Evolutionary conservation across 2,113 vertebrate species (phyloP).

Genomic region (Felis chaus): DNA sequence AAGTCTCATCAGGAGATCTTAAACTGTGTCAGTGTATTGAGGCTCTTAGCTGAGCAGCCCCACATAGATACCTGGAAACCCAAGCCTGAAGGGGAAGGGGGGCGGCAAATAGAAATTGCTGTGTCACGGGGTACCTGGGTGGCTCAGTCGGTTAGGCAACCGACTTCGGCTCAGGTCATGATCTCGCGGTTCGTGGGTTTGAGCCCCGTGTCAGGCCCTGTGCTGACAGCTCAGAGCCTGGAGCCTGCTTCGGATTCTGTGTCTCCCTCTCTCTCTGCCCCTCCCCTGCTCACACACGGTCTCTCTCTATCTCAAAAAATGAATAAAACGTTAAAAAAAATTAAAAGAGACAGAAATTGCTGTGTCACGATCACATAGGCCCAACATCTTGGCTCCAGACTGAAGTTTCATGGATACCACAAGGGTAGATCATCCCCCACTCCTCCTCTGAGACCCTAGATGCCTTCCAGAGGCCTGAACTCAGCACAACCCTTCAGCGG

Average conservation of each 20-base stretch:
- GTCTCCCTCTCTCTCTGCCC: too few species aligned
- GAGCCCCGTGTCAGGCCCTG: too few species aligned
- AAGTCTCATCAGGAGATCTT: neutral
- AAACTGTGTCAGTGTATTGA: constrained; percentile 60
- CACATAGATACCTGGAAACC: constrained; percentile 28
- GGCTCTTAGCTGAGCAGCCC: constrained; percentile 50
- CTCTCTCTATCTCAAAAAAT: too few species aligned
- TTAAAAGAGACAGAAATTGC: too few species aligned
- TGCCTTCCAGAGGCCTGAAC: constrained; percentile 27
- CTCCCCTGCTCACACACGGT: too few species aligned
- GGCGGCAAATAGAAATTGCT: neutral
- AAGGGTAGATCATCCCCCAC: neutral
- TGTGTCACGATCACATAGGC: neutral
- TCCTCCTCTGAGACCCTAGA: neutral
- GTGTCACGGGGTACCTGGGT: neutral
- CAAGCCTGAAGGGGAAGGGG: constrained; percentile 25
- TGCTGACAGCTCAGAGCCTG: too few species aligned
- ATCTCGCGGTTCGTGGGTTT: too few species aligned
- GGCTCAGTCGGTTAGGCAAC: too few species aligned
- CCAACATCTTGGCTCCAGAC: constrained; percentile 9
- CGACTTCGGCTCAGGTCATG: too few species aligned
- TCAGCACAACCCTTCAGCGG: neutral
- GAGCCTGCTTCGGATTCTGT: too few species aligned
- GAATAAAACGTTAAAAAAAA: too few species aligned
- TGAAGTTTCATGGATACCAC: neutral